Base-by-base conservation (phyloP, 2,888 invertebrate species). In the Euspilapteryx auroguttella region DNA sequence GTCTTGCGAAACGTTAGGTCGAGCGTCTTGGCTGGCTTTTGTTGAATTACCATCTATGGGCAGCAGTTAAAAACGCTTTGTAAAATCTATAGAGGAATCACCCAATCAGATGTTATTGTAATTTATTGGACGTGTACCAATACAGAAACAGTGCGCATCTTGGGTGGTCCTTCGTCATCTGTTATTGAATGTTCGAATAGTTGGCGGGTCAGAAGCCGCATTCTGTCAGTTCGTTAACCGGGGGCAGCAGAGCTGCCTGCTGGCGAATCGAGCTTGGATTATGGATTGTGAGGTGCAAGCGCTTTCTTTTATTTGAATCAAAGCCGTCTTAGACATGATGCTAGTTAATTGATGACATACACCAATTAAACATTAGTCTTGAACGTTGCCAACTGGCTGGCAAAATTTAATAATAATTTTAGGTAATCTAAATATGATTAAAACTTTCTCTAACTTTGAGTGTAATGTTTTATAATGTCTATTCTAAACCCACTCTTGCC, bases 161-260 rank as follows among this genome's bases (percentile, higher is more conserved):
- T 68, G 69, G 68, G 71, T 69, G 71, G 71, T 55, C 69, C 45
- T 43, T 45, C 44, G 46, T 47, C 45, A 55, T 54, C 42, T 51
- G 47, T 50, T 52, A 51, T 47, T 47, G 49, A 51, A 47, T 49
- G 47, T 49, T 52, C 42, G 44, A 50, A 46, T 56, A 49, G 51
- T 55, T 56, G 39, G 51, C 47, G 51, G 63, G 61, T 69, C 66
- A 68, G 49, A 53, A 55, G 58, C 43, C 55, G 49, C 53, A 59
- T 65, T 55, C 55, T 55, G 35, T 41, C 41, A 46, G 40, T 35
- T 34, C 37, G 44, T 55, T 54, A 55, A 49, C 17, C 17, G 17
- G n/a, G n/a, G n/a, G n/a, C n/a, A n/a, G 50, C 46, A 58, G 55
- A 49, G 38, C 43, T 34, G 38, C 47, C 40, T 38, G 42, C 21